Percentiles rank a stretch among this genome's conserved stretches.
Conservation (phyloP, 2,888 invertebrate genomes). For the Spicauda simplicius region DNA sequence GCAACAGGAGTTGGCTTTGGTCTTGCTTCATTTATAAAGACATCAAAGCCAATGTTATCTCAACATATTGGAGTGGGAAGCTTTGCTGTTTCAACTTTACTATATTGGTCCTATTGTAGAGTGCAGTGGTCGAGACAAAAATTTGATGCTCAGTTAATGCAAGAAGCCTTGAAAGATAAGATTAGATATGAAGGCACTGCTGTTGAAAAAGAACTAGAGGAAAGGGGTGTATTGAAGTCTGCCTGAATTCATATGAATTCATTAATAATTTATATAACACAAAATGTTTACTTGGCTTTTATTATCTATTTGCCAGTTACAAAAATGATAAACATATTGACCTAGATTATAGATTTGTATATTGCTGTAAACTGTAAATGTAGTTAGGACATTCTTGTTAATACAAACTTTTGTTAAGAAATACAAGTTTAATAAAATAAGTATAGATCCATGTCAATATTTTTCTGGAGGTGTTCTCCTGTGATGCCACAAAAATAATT, state of each 20-base stretch:
- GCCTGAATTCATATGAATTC: conserved; percentile 42
- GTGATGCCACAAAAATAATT: no score
- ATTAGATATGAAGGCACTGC: conserved; percentile 87
- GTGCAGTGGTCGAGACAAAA: conserved; percentile 88
- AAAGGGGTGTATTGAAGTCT: conserved; percentile 70
- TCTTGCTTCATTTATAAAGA: conserved; percentile 88
- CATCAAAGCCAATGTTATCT: conserved; percentile 87
- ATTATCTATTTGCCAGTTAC: not conserved
- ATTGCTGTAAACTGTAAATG: no score
- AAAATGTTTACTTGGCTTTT: not conserved
- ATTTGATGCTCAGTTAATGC: conserved; percentile 87
- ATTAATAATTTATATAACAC: not conserved
- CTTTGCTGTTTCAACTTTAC: conserved; percentile 86
- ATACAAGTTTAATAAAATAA: no score
- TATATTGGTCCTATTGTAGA: conserved; percentile 89
- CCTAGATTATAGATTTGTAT: no score
- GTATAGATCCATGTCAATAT: no score
- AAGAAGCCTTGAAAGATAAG: conserved; percentile 86
- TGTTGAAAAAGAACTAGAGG: conserved; percentile 76
- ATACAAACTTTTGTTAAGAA: no score
- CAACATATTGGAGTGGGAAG: conserved; percentile 88
- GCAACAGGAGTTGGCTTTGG: conserved; percentile 88
- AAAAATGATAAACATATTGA: not conserved
- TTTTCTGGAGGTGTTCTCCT: no score
- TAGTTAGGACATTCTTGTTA: no score